These are phyloP conservation scores for Coccyzus lansbergi DNA, from an alignment of 2,797 vertebrate species.

Conservation along the genomic window DNA sequence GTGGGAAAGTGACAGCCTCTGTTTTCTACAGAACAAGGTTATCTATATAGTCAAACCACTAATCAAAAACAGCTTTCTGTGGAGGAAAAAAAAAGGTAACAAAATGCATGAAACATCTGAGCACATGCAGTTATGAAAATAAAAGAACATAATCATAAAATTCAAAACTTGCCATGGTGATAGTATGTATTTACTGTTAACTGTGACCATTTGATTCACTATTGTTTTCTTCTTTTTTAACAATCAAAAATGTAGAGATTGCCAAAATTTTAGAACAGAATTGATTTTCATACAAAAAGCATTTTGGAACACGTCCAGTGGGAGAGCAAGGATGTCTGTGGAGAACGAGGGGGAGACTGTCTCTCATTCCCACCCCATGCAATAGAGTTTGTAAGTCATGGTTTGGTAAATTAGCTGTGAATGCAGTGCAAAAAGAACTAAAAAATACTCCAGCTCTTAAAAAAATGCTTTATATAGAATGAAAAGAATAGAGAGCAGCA, in stretches of 20 bases:
- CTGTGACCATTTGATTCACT: neutral
- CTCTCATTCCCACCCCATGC: neutral
- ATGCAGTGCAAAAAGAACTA: neutral
- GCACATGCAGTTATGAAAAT: neutral
- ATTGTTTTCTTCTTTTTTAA: slow-evolving; percentile 1
- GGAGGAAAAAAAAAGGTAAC: slow-evolving; percentile 65
- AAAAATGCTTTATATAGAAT: neutral
- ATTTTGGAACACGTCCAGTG: neutral
- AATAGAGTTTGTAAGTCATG: neutral
- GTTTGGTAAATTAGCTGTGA: neutral
- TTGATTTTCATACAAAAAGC: slow-evolving; percentile 20
- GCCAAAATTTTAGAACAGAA: slow-evolving; percentile 3
- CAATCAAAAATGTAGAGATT: neutral
- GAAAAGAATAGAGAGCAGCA: neutral
- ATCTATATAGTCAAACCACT: slow-evolving; percentile 63
- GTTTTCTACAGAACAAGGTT: slow-evolving; percentile 22
- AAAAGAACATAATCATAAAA: neutral
- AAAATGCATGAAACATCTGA: neutral
- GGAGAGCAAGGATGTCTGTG: neutral
- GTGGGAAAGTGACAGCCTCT: slow-evolving; percentile 29
- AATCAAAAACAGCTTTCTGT: slow-evolving; percentile 73
- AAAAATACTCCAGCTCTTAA: neutral
- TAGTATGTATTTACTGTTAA: neutral
- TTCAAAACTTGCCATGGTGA: neutral
- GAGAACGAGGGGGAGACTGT: neutral